Conservation (phyloP, 2,113 vertebrate genomes). For the Scalopus aquaticus region DNA sequence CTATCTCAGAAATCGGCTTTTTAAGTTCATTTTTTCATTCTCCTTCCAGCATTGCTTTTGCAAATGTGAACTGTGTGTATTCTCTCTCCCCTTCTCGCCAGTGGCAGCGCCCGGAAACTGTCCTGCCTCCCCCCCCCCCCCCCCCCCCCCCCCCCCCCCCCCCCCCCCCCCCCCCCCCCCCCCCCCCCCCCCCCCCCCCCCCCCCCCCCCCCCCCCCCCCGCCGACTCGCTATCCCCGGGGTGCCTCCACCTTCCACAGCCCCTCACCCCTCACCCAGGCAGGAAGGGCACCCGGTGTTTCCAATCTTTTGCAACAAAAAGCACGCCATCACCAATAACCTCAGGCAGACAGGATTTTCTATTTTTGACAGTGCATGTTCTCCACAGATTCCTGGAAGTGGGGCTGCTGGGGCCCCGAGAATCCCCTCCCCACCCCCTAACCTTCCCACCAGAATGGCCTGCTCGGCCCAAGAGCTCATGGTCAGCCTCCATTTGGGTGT, state of each 20-base stretch:
- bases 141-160: neutral
- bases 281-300: neutral
- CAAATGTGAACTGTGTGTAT: neutral
- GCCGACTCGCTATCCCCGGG: accelerated
- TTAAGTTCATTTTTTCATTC: neutral
- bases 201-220: neutral
- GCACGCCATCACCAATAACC: neutral
- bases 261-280: neutral
- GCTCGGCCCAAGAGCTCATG: neutral
- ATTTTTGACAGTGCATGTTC: neutral
- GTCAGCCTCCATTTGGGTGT: neutral
- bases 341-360: neutral
- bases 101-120: accelerated
- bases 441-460: neutral
- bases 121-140: neutral
- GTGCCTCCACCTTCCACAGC: neutral
- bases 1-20: neutral
- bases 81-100: neutral
- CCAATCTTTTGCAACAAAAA: neutral
- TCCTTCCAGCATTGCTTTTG: neutral
- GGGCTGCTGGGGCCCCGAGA: neutral
- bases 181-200: neutral
- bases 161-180: neutral
- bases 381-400: neutral
- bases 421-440: too few species aligned